These are phyloP conservation scores for Rhopalosiphum maidis DNA, from an alignment of 1,140 invertebrate species.

Conservation along the genomic window DNA sequence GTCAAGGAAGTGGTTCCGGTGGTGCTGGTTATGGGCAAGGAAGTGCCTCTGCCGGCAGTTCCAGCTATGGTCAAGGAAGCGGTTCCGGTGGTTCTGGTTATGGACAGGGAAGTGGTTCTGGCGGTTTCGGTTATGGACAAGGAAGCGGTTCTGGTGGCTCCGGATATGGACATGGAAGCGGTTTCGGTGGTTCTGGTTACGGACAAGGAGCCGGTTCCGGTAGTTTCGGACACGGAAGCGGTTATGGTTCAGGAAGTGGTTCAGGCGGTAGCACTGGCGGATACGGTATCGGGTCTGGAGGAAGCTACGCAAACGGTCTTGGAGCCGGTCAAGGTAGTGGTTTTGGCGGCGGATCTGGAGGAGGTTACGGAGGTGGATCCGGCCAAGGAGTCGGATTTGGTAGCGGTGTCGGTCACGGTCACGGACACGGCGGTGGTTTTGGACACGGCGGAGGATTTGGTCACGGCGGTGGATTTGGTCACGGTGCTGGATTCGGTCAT, in stretches of 20 bases:
- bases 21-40: background rate
- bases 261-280: background rate
- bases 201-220: background rate
- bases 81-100: background rate
- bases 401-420: background rate
- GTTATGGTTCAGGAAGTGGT: constrained; percentile 21
- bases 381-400: constrained; percentile 7
- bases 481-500: background rate
- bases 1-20: background rate
- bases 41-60: too few relatives aligned
- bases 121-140: background rate
- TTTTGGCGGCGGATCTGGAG: background rate
- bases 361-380: background rate
- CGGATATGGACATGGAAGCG: background rate
- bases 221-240: background rate
- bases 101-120: background rate
- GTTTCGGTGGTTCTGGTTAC: background rate
- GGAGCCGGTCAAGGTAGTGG: constrained; percentile 5
- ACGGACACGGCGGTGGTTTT: constrained; percentile 36
- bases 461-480: background rate
- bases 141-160: background rate
- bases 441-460: constrained; percentile 7
- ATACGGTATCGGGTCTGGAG: background rate
- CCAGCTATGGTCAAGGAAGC: background rate
- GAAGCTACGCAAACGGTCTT: background rate